Percentiles rank a stretch among this genome's conserved stretches.
These are phyloP conservation scores for Sialis lutaria DNA, from an alignment of 2,888 invertebrate genomes.

Conservation along the genomic window DNA sequence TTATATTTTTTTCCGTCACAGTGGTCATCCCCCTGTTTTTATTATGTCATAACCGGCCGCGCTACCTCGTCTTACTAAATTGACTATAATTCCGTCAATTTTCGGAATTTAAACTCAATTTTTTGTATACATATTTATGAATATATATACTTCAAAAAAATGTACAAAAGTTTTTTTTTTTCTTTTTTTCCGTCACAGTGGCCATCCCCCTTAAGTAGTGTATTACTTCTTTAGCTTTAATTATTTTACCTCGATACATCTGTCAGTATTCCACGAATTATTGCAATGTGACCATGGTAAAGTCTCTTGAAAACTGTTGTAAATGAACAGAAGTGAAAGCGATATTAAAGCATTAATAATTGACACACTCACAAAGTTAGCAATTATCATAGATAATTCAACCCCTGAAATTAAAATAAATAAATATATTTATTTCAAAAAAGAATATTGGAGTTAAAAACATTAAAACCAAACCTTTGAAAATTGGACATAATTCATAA, in stretches of 20 bases:
- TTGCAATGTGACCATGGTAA: slow-evolving; percentile 65
- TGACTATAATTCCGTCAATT: too few relatives aligned
- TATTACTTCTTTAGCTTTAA: too few relatives aligned
- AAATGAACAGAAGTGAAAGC: slow-evolving; percentile 68
- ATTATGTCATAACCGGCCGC: too few relatives aligned
- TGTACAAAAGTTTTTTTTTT: too few relatives aligned
- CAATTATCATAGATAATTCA: slow-evolving; percentile 64
- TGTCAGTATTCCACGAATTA: slow-evolving; percentile 67
- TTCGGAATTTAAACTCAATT: too few relatives aligned
- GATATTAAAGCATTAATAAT: slow-evolving; percentile 77
- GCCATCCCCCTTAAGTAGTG: too few relatives aligned
- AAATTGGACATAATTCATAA: slow-evolving; percentile 64
- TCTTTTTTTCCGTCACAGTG: too few relatives aligned
- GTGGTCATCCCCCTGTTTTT: too few relatives aligned
- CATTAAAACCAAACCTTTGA: slow-evolving; percentile 48
- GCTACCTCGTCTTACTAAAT: too few relatives aligned
- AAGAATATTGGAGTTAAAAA: background rate
- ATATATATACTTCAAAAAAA: too few relatives aligned
- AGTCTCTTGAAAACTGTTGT: slow-evolving; percentile 42
- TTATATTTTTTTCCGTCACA: too few relatives aligned
- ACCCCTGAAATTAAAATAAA: slow-evolving; percentile 39
- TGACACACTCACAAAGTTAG: slow-evolving; percentile 62
- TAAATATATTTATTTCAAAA: background rate
- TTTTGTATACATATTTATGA: too few relatives aligned
- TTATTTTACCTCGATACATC: slow-evolving; percentile 50